Conservation (phyloP, 2,797 vertebrate species). For the Chaenodraco wilsoni region DNA sequence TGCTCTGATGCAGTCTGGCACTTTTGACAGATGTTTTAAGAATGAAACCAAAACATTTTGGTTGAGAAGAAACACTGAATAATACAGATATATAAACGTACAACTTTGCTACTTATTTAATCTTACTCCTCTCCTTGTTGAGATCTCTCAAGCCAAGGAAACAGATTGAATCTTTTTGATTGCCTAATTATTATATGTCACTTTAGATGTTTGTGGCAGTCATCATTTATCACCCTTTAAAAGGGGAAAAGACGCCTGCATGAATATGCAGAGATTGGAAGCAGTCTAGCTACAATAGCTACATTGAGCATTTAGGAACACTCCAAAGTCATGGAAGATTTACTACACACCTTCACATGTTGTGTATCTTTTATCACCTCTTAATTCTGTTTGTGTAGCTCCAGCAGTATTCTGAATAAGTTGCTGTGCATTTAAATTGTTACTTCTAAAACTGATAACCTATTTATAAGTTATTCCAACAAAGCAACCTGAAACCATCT, state of each 20-base stretch:
- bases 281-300: conserved; percentile 26
- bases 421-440: conserved; percentile 7
- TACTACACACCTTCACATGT: conserved; percentile 17
- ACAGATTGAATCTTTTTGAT: conserved; percentile 31
- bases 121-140: conserved; percentile 30
- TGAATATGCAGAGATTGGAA: conserved; percentile 28
- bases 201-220: conserved; percentile 35
- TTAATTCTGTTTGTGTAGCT: conserved; percentile 17
- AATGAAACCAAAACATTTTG: conserved; percentile 39
- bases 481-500: conserved; percentile 13
- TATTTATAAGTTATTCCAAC: neutral
- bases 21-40: conserved; percentile 33
- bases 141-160: conserved; percentile 27
- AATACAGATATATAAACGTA: conserved; percentile 21
- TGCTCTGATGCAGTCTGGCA: conserved; percentile 23
- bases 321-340: conserved; percentile 1
- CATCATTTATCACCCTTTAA: conserved; percentile 56
- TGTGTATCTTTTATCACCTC: neutral
- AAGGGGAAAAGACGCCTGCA: conserved; percentile 36
- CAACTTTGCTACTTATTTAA: conserved; percentile 28
- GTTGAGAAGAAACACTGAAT: conserved; percentile 18
- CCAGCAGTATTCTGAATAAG: conserved; percentile 7
- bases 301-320: conserved; percentile 14
- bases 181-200: conserved; percentile 36
- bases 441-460: neutral